Evolutionary conservation across 2,113 vertebrate species (phyloP), one percentile per base, ranked within the genome.

Genomic region (Macaca mulatta): DNA sequence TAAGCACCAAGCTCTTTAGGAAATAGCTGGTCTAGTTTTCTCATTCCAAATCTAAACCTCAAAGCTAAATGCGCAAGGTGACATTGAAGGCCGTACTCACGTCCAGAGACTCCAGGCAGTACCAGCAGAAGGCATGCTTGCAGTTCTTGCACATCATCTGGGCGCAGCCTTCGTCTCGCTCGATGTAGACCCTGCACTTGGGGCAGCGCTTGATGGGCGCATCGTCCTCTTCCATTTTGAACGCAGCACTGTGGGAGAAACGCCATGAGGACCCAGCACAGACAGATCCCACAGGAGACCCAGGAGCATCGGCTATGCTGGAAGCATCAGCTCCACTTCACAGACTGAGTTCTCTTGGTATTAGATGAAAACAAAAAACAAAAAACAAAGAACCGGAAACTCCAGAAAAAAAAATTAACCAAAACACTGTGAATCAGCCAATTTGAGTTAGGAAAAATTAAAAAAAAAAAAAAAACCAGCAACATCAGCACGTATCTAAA

Each of bases 131-230:
- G 96, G 99, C 99, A 16, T 99, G 99, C 95, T 99, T 99, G 98
- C 99, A 99, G 98, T 99, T 99, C 98, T 99, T 99, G 96, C 99
- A 99, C 99, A 99, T 99, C 99, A 99, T 99, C 98, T 99, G 99
- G 2, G 99, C 99, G 18, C 99, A 99, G 86, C 99, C 99, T 91
- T 99, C 99, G 43, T 99, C 99, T 70, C 99, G 98, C 98, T 99
- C 99, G 25, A 99, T 99, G 98, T 99, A 99, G 91, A 99, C 99
- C 98, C 99, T 99, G 98, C 99, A 99, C 98, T 99, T 99, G n/a
- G 99, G 99, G 97, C 99, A 99, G 91, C 99, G 99, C 97, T 99
- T 99, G 98, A 99, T 99, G 0, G 99, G 99, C 2, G 99, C 99
- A 0, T 99, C 99, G 1, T 99, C 99, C 70, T 99, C 99, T 81